Conservation (phyloP, 2,888 invertebrate species). For the Melangyna quadrimaculata region DNA sequence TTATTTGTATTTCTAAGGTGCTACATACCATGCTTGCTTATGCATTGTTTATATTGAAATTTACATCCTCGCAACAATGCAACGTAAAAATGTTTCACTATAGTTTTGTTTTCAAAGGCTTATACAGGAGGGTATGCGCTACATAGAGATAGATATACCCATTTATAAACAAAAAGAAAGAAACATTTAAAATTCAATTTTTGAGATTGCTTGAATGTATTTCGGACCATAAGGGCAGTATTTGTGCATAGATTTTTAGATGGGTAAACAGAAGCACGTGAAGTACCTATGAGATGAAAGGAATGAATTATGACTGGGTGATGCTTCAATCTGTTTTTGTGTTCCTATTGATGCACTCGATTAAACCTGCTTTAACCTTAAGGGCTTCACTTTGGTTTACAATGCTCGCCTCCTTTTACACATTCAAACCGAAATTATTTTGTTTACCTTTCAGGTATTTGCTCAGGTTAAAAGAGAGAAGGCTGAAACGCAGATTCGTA, state of each 20-base stretch:
- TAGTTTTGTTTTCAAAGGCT: background rate
- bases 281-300: background rate
- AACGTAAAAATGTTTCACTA: slow-evolving; percentile 38
- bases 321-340: slow-evolving; percentile 15
- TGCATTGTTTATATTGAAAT: background rate
- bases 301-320: slow-evolving; percentile 7
- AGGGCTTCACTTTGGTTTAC: background rate
- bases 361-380: slow-evolving; percentile 28
- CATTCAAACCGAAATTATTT: slow-evolving; percentile 21
- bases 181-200: slow-evolving; percentile 46
- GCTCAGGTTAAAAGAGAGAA: no score
- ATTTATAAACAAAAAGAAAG: slow-evolving; percentile 30
- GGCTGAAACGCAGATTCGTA: no score
- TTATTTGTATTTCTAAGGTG: slow-evolving; percentile 6
- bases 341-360: slow-evolving; percentile 21
- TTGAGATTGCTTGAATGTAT: slow-evolving; percentile 21
- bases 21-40: slow-evolving; percentile 2
- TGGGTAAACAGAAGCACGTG: background rate
- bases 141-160: background rate
- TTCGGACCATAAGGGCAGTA: background rate
- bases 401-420: slow-evolving; percentile 7
- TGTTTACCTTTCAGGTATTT: background rate
- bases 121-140: background rate
- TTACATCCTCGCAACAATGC: slow-evolving; percentile 43
- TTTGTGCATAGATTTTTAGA: background rate